Percentiles rank a stretch among this genome's conserved stretches.
phyloP scores from a whole-genome alignment of 2,888 invertebrate species.

The Plagodis dolabraria region DNA sequence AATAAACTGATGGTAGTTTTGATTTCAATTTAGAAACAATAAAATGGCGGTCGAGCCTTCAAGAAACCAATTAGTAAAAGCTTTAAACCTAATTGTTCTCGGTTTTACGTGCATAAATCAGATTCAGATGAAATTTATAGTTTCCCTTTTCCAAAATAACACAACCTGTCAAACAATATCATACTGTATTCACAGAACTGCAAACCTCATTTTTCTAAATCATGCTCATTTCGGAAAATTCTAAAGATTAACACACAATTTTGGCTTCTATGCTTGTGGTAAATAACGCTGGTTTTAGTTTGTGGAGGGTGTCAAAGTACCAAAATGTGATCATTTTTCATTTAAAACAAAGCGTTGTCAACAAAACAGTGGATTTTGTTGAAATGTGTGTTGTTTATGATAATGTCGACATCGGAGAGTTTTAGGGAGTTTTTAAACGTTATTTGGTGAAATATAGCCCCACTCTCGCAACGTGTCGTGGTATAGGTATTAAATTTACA shows the following conservation, averaged over 20 bases:
- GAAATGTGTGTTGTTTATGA: conserved; percentile 36
- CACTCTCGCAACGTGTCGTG: neutral
- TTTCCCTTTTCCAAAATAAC: conserved; percentile 21
- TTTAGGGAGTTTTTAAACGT: conserved; percentile 7
- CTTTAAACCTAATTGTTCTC: conserved; percentile 41
- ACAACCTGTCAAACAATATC: conserved; percentile 1
- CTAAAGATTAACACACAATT: neutral
- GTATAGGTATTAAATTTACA: neutral
- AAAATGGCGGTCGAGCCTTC: neutral
- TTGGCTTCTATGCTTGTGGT: neutral
- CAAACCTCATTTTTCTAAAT: conserved; percentile 1
- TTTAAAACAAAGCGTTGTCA: conserved; percentile 60
- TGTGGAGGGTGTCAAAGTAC: conserved; percentile 36
- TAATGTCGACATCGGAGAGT: conserved; percentile 8
- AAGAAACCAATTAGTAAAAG: conserved; percentile 29
- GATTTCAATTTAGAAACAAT: no score
- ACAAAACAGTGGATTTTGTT: conserved; percentile 38
- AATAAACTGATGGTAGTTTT: no score
- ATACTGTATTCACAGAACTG: rapidly evolving
- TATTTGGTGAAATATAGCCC: neutral
- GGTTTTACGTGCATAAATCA: conserved; percentile 45
- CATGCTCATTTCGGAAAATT: neutral
- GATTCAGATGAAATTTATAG: conserved; percentile 43
- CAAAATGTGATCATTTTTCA: conserved; percentile 61
- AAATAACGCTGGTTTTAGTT: conserved; percentile 16